phyloP scores from a whole-genome alignment of 2,797 vertebrate genomes.

The Caiman crocodilus region DNA sequence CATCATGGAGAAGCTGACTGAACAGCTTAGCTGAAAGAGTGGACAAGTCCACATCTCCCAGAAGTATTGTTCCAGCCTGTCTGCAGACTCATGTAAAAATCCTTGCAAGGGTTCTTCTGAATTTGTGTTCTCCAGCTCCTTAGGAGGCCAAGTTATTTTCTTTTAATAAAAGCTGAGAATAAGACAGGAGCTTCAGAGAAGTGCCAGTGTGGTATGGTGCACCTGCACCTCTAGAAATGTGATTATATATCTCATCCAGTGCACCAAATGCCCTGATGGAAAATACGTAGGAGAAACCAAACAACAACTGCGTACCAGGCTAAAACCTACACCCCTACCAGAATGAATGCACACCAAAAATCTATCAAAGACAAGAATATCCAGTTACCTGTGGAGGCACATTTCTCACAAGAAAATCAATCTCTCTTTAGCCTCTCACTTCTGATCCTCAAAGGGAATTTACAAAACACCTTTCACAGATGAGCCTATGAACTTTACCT shows the following conservation, averaged over 20 bases:
- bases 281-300: too few species aligned
- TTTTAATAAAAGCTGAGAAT: neutral
- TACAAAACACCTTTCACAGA: too few species aligned
- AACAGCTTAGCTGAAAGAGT: neutral
- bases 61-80: accelerated
- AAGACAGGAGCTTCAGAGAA: neutral
- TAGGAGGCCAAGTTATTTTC: accelerated
- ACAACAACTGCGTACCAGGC: neutral
- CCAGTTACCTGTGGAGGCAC: too few species aligned
- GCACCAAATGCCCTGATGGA: neutral
- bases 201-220: neutral
- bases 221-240: neutral
- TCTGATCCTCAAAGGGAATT: too few species aligned
- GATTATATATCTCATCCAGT: neutral
- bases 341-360: neutral
- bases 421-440: too few species aligned
- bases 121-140: neutral
- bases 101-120: neutral
- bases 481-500: too few species aligned
- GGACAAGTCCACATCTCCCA: accelerated
- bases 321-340: too few species aligned
- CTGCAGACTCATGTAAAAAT: neutral
- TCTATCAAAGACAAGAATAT: too few species aligned
- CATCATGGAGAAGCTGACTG: neutral
- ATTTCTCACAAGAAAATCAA: too few species aligned